phyloP scores from a whole-genome alignment of 2,888 invertebrate species.

The Anaspis maculata region DNA sequence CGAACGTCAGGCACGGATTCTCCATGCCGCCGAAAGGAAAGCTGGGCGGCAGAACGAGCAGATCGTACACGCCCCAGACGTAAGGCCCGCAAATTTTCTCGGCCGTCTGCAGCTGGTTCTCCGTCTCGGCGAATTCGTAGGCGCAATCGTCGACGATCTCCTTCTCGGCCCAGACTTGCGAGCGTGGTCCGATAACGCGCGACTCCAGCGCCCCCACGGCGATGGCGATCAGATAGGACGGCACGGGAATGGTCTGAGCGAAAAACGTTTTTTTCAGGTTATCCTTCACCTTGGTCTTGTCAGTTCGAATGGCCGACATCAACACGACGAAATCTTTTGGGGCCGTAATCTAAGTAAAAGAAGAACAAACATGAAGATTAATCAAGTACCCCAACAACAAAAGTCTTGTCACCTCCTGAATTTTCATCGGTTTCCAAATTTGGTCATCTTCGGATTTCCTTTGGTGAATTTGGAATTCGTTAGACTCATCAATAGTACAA shows the following conservation, averaged over 20 bases:
- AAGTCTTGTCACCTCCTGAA: too few relatives aligned
- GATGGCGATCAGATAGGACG: conserved; percentile 83
- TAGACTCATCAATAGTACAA: too few relatives aligned
- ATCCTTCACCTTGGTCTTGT: conserved; percentile 36
- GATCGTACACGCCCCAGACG: conserved; percentile 85
- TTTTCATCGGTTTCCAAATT: too few relatives aligned
- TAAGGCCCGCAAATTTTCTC: conserved; percentile 82
- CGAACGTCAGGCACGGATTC: conserved; percentile 92
- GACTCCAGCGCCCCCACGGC: conserved; percentile 77
- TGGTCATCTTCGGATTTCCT: too few relatives aligned
- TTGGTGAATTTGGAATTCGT: too few relatives aligned
- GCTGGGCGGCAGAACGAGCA: conserved; percentile 82
- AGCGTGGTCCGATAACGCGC: conserved; percentile 67
- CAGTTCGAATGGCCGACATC: conserved; percentile 75
- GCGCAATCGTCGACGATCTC: conserved; percentile 74
- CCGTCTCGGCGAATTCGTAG: conserved; percentile 84
- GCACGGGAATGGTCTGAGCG: conserved; percentile 72
- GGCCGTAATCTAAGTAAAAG: conserved; percentile 60
- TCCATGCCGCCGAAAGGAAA: conserved; percentile 98
- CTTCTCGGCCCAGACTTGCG: conserved; percentile 84
- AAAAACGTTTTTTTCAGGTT: conserved; percentile 50
- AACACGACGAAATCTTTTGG: conserved; percentile 69
- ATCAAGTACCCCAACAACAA: too few relatives aligned
- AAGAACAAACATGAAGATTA: conserved; percentile 1
- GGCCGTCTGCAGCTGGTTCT: conserved; percentile 71